Percentiles rank a stretch among this genome's conserved stretches.
phyloP scores from a whole-genome alignment of 2,797 vertebrate genomes.

The Lacerta viridis region DNA sequence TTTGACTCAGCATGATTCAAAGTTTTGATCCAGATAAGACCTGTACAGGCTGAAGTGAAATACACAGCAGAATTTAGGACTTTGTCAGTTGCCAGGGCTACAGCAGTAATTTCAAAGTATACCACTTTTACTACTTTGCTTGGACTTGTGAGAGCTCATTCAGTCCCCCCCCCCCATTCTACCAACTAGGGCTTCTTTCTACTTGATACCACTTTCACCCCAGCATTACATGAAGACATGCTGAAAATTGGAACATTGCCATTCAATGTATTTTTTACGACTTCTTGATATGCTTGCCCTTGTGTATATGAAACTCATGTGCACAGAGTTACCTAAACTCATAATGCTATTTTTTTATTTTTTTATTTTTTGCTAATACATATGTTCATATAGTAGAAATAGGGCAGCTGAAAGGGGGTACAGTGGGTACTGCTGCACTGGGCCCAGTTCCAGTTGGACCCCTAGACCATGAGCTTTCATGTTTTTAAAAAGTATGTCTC shows the following conservation, averaged over 20 bases:
- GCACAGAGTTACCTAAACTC: not conserved
- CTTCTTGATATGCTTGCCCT: not conserved
- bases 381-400: not conserved
- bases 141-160: conserved; percentile 17
- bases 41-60: not conserved
- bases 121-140: not conserved
- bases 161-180: too few species aligned
- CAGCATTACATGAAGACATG: not conserved
- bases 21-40: not conserved
- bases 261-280: too few species aligned
- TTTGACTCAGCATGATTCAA: not conserved
- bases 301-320: not conserved
- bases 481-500: too few species aligned
- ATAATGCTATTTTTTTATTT: not conserved
- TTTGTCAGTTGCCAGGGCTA: conserved; percentile 19
- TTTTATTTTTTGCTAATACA: not conserved
- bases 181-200: not conserved
- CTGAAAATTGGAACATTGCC: not conserved
- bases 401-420: too few species aligned
- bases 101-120: conserved; percentile 22
- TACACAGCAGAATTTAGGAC: conserved; percentile 22
- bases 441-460: too few species aligned
- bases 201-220: not conserved
- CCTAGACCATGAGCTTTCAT: too few species aligned
- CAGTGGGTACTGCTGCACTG: too few species aligned